Conservation (phyloP, 2,888 invertebrate genomes). For the Strigamia crassipes region DNA sequence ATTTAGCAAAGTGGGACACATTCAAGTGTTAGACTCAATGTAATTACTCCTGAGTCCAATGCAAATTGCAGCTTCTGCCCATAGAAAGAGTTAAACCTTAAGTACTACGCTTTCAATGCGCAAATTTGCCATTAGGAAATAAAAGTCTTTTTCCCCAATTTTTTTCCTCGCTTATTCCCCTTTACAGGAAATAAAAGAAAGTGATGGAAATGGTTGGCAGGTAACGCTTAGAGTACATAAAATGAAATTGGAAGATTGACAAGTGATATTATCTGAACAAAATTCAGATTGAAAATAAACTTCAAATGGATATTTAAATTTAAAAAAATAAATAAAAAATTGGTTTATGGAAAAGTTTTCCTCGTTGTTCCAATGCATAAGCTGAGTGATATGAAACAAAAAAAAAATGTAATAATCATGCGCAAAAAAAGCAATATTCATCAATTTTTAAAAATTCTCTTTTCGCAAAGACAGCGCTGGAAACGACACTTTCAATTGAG, state of each 20-base stretch:
- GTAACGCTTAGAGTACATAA: slow-evolving; percentile 19
- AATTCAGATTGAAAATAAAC: not conserved
- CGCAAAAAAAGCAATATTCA: slow-evolving; percentile 12
- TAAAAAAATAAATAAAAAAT: not conserved
- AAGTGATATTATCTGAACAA: not conserved
- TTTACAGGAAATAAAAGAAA: slow-evolving; percentile 27
- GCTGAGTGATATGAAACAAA: slow-evolving; percentile 2
- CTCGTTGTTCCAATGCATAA: not conserved
- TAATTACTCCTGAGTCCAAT: slow-evolving; percentile 30
- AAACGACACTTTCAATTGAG: slow-evolving; percentile 31
- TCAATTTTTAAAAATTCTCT: slow-evolving; percentile 1
- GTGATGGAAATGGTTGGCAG: slow-evolving; percentile 31
- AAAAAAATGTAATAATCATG: slow-evolving; percentile 12
- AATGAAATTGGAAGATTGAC: slow-evolving; percentile 37
- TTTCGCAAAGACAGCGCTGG: not conserved
- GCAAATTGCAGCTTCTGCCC: slow-evolving; percentile 42
- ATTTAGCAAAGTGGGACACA: slow-evolving; percentile 42
- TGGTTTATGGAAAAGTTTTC: not conserved
- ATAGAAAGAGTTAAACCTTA: slow-evolving; percentile 35
- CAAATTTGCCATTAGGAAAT: slow-evolving; percentile 38
- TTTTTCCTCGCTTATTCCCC: not conserved
- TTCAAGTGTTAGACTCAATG: slow-evolving; percentile 42
- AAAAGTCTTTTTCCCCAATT: slow-evolving; percentile 5
- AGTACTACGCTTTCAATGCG: slow-evolving; percentile 35
- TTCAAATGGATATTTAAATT: not conserved